Conservation (phyloP, 2,113 vertebrate species). For the Aepyceros melampus region DNA sequence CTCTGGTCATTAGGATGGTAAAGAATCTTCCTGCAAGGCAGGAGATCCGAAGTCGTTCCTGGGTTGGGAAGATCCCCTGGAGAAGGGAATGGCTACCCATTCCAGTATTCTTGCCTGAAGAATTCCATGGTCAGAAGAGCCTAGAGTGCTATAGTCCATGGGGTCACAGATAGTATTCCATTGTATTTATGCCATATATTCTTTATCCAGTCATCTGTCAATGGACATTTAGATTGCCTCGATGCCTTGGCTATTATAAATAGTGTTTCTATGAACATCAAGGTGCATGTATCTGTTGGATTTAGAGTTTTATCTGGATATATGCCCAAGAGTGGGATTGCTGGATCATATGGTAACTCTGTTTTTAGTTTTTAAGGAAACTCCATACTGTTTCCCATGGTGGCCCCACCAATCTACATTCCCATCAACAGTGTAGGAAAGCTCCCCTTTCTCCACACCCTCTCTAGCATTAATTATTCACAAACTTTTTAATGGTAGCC, state of each 20-base stretch:
- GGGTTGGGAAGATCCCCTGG: neutral
- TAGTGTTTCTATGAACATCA: neutral
- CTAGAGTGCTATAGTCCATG: neutral
- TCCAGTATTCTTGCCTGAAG: neutral
- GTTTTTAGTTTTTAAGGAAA: neutral
- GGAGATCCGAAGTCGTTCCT: neutral
- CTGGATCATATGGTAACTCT: neutral
- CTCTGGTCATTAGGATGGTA: neutral
- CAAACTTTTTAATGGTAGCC: neutral
- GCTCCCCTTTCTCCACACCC: neutral
- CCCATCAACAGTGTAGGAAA: neutral
- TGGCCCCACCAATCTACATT: neutral
- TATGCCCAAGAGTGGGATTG: neutral
- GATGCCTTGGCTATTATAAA: neutral
- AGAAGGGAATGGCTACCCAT: neutral
- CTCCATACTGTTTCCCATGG: neutral
- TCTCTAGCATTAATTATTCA: neutral
- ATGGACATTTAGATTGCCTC: neutral
- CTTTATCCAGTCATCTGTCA: neutral
- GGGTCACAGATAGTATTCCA: neutral
- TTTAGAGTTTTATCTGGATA: neutral
- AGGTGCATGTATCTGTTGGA: neutral
- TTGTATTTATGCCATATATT: neutral
- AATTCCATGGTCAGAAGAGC: neutral
- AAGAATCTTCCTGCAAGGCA: neutral